These are phyloP conservation scores for Antheraea assamensis DNA, from an alignment of 2,888 invertebrate genomes.

Conservation along the genomic window DNA sequence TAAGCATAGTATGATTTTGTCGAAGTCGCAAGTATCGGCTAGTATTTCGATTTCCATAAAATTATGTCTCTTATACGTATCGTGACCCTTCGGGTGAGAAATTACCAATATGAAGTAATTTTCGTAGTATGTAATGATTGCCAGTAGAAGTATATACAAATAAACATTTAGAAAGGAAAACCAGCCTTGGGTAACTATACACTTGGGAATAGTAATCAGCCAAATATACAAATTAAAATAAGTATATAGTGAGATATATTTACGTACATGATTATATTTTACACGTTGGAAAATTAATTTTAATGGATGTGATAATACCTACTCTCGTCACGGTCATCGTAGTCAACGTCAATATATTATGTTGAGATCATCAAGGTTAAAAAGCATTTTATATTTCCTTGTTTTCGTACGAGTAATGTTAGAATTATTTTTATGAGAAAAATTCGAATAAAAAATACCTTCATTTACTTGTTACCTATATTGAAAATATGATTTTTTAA, in stretches of 20 bases:
- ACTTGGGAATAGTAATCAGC: not conserved
- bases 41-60: too few relatives aligned
- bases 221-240: not conserved
- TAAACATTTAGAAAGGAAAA: not conserved
- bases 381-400: conserved; percentile 10
- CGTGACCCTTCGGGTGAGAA: too few relatives aligned
- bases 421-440: not conserved
- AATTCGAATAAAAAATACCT: too few relatives aligned
- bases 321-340: conserved; percentile 1
- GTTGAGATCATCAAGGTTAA: conserved; percentile 14
- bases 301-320: not conserved
- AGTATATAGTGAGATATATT: not conserved
- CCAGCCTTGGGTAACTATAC: not conserved
- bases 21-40: too few relatives aligned
- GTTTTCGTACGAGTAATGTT: not conserved
- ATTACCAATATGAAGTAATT: not conserved
- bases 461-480: too few relatives aligned
- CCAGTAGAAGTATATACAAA: not conserved
- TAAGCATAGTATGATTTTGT: too few relatives aligned
- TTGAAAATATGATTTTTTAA: not conserved
- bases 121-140: not conserved
- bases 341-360: conserved; percentile 10
- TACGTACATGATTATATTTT: not conserved
- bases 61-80: too few relatives aligned
- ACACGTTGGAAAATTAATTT: not conserved